phyloP scores from a whole-genome alignment of 2,888 invertebrate genomes.

The Seladonia tumulorum region DNA sequence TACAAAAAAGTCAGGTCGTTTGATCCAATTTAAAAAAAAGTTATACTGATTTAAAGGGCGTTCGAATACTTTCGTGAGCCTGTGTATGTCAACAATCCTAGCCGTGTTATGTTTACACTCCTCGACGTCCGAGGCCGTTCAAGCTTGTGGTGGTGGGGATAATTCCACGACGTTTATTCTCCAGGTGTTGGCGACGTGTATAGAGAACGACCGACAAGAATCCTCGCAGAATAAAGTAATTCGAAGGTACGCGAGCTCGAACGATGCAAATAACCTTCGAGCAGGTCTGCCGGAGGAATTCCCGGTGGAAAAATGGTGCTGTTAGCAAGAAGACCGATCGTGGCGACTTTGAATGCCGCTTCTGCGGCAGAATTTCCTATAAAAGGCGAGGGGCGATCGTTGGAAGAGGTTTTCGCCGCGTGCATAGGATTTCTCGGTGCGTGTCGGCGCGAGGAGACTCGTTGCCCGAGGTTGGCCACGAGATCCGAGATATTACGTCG shows the following conservation, averaged over 20 bases:
- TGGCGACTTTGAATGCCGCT: not conserved
- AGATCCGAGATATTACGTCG: conserved; percentile 54
- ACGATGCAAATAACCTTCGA: conserved; percentile 4
- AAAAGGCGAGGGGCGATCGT: not conserved
- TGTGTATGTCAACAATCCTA: no score
- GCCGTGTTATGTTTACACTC: no score
- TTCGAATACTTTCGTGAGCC: no score
- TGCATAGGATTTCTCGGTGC: not conserved
- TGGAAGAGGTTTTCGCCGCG: not conserved
- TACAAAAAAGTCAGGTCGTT: no score
- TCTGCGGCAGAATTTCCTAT: not conserved
- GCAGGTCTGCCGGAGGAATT: not conserved
- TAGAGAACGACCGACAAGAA: not conserved
- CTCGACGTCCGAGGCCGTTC: no score
- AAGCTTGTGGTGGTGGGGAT: no score
- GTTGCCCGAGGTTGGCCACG: conserved; percentile 30
- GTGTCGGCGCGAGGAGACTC: not conserved
- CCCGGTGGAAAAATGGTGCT: not conserved
- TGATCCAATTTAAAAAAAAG: no score
- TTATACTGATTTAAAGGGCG: no score
- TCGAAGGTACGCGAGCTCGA: not conserved
- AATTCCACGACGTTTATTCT: no score
- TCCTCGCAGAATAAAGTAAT: not conserved
- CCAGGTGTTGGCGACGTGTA: no score
- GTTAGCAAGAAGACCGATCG: conserved; percentile 6